Evolutionary conservation across 2,888 invertebrate genomes (phyloP).

Genomic region (Heliconius cydno): DNA sequence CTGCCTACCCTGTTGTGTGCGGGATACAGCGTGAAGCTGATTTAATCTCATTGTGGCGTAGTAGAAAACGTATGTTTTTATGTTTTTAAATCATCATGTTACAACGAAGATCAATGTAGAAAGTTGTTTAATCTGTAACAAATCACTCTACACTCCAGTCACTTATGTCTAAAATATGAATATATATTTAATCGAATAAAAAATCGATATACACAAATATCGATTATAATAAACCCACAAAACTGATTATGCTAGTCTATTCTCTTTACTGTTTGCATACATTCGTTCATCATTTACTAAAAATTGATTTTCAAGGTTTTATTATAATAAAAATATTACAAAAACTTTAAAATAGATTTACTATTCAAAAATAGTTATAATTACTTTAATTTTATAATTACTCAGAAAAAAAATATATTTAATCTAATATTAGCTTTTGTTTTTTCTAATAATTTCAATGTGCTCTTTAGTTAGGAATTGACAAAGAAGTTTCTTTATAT

Average conservation of each 20-base stretch:
- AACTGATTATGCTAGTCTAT: conserved; percentile 30
- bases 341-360: conserved; percentile 30
- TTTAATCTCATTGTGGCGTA: too few relatives aligned
- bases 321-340: conserved; percentile 4
- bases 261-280: neutral
- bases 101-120: too few relatives aligned
- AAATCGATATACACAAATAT: conserved; percentile 3
- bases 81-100: neutral
- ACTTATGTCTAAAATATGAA: neutral
- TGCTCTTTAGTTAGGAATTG: conserved; percentile 13
- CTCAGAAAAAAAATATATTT: neutral
- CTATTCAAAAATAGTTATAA: neutral
- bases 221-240: conserved; percentile 27
- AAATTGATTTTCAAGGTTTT: neutral
- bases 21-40: too few relatives aligned
- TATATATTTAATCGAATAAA: neutral
- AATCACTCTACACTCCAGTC: neutral
- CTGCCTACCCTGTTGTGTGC: too few relatives aligned
- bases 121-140: neutral
- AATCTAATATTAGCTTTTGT: neutral
- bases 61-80: neutral
- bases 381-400: neutral
- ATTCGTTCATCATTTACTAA: conserved; percentile 7
- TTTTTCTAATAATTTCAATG: conserved; percentile 2
- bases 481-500: conserved; percentile 30